Conservation (phyloP, 2,113 vertebrate genomes). For the Indicator indicator region DNA sequence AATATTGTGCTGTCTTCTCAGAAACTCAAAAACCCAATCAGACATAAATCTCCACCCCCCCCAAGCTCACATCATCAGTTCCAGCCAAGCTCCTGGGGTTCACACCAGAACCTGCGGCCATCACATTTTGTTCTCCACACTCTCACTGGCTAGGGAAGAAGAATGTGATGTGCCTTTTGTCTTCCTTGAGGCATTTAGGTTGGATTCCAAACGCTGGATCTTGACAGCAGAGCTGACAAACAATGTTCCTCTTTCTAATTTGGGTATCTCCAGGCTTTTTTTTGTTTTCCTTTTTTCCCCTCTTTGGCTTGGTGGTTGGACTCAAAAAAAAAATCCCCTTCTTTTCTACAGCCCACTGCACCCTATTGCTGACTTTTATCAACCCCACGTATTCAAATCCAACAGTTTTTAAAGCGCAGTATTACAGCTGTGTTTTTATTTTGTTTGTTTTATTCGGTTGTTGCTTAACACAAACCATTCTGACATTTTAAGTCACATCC, state of each 20-base stretch:
- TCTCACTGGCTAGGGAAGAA: background rate
- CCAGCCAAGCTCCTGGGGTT: slow-evolving; percentile 53
- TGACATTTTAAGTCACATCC: slow-evolving; percentile 63
- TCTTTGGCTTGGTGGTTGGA: background rate
- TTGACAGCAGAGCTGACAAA: slow-evolving; percentile 38
- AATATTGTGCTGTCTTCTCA: background rate
- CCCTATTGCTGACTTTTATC: slow-evolving; percentile 49
- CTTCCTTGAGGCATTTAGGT: slow-evolving; percentile 18
- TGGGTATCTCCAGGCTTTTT: slow-evolving; percentile 27
- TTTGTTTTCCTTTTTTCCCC: background rate
- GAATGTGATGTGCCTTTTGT: slow-evolving; percentile 1
- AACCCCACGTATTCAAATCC: slow-evolving; percentile 13
- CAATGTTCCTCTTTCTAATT: slow-evolving; percentile 7
- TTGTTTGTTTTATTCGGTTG: slow-evolving; percentile 63
- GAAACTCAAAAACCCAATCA: background rate
- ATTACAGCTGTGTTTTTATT: slow-evolving; percentile 68
- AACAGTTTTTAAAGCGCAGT: background rate
- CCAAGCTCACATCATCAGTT: background rate
- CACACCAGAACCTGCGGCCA: slow-evolving; percentile 48
- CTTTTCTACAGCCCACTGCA: slow-evolving; percentile 37
- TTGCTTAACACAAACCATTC: slow-evolving; percentile 67
- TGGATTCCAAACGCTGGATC: slow-evolving; percentile 1
- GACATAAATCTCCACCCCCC: slow-evolving; percentile 5
- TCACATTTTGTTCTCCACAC: background rate
- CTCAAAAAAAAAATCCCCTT: no score